Conservation (phyloP, 2,888 invertebrate genomes). For the Drosophila multiciliata region DNA sequence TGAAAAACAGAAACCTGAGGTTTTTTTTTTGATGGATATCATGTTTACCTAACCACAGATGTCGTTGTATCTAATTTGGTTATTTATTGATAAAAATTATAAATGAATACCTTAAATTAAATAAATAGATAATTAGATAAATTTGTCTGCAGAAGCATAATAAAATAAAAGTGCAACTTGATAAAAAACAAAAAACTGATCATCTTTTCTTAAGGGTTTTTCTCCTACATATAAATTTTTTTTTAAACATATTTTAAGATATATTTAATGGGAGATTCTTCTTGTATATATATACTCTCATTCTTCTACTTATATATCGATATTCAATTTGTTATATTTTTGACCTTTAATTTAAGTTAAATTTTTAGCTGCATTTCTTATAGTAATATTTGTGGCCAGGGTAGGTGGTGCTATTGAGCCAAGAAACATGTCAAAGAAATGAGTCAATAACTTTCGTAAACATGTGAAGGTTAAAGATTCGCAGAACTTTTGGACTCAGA, state of each 20-base stretch:
- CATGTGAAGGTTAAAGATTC: slow-evolving; percentile 23
- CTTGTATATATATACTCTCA: too few relatives aligned
- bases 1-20: background rate
- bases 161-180: background rate
- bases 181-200: background rate
- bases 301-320: background rate
- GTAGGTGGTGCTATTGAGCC: background rate
- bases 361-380: background rate
- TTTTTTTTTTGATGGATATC: background rate
- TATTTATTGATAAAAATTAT: background rate
- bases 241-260: background rate
- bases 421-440: background rate
- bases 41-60: background rate
- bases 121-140: slow-evolving; percentile 8
- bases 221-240: background rate
- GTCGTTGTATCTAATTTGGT: background rate
- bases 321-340: background rate
- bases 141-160: slow-evolving; percentile 2
- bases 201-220: background rate
- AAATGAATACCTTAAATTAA: background rate
- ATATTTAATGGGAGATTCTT: background rate
- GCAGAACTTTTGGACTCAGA: slow-evolving; percentile 22
- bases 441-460: slow-evolving; percentile 18
- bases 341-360: background rate
- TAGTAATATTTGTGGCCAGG: background rate